Conservation (phyloP, 2,113 vertebrate genomes). For the Cygnus atratus region DNA sequence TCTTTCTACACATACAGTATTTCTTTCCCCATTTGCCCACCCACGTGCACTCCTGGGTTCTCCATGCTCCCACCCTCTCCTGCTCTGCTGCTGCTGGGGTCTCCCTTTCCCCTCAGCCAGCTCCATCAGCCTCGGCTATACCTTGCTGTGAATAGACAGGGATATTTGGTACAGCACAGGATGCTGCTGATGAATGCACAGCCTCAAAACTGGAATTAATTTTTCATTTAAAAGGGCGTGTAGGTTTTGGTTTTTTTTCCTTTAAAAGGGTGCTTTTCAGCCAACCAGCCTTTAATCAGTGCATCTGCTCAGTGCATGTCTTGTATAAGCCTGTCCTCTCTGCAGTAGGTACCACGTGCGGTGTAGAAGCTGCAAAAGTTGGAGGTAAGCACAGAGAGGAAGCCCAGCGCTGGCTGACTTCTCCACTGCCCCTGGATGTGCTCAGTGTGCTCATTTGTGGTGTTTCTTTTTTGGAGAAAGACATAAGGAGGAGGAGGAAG, state of each 20-base stretch:
- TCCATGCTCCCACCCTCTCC: accelerated
- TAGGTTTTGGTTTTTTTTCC: background rate
- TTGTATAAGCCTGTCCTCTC: background rate
- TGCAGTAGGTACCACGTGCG: accelerated
- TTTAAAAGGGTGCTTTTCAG: background rate
- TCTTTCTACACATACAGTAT: accelerated
- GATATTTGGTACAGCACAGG: background rate
- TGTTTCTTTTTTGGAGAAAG: background rate
- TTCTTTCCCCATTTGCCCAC: background rate
- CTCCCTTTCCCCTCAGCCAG: background rate
- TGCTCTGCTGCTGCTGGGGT: background rate
- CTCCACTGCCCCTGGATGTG: background rate
- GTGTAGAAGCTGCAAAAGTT: accelerated
- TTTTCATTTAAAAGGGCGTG: background rate
- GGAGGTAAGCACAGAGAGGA: background rate
- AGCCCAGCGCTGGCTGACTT: background rate
- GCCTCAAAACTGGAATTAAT: background rate
- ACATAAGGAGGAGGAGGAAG: background rate
- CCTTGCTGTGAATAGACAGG: background rate
- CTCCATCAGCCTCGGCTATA: accelerated
- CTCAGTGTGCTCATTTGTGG: background rate
- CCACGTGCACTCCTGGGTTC: background rate
- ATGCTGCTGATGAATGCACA: background rate
- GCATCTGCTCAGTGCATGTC: background rate
- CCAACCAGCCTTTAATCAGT: background rate